Conservation (phyloP, 2,113 vertebrate genomes). For the Baryphthengus martii region DNA sequence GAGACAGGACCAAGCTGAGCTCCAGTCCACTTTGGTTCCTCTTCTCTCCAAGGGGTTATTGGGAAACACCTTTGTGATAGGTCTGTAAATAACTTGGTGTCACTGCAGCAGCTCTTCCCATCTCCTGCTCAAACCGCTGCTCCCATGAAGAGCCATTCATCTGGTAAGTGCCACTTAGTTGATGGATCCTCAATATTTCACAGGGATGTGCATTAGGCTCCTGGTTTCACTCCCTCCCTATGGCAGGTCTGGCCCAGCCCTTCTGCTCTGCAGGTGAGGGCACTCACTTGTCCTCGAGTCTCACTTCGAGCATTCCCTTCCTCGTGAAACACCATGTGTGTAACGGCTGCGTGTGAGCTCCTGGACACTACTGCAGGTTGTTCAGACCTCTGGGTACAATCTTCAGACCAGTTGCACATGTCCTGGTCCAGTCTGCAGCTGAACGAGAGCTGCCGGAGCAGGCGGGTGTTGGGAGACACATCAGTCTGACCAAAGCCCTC, state of each 20-base stretch:
- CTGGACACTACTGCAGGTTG: rapidly evolving
- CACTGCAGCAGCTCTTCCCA: neutral
- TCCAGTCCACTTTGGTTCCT: rapidly evolving
- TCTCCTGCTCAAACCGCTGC: neutral
- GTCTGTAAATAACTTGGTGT: neutral
- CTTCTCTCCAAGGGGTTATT: neutral
- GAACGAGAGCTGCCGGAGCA: neutral
- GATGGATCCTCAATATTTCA: neutral
- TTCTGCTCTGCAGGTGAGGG: neutral
- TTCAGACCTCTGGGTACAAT: neutral
- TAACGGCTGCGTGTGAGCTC: neutral
- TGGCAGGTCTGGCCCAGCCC: neutral
- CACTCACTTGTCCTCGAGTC: neutral
- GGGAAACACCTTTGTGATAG: neutral
- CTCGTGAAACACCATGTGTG: neutral
- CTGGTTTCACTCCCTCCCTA: neutral
- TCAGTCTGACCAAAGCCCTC: neutral
- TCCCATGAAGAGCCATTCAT: neutral
- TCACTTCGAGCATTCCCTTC: neutral
- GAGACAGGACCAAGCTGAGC: neutral
- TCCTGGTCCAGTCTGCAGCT: neutral
- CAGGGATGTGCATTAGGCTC: neutral
- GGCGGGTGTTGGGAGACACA: rapidly evolving
- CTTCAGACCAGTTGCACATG: rapidly evolving
- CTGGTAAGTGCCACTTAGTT: neutral